A percentile compares a stretch with the other conserved stretches of the same genome.
These are phyloP conservation scores for Drosophila sechellia DNA, from an alignment of 1,140 invertebrate genomes.

Conservation along the genomic window DNA sequence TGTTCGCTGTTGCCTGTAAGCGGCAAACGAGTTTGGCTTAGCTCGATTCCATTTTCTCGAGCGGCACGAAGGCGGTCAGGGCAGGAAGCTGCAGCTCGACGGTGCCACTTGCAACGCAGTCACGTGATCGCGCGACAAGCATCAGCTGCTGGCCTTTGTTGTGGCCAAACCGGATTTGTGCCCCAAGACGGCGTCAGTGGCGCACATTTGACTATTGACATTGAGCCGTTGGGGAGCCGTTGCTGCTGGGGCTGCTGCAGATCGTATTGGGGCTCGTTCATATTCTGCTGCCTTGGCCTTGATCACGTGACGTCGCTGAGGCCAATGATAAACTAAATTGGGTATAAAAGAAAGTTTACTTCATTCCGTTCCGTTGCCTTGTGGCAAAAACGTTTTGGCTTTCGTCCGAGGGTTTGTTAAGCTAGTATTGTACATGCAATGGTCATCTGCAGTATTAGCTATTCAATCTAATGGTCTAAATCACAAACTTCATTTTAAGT, in stretches of 20 bases:
- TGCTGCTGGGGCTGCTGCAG: conserved; percentile 6
- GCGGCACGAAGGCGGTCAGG: conserved; percentile 1
- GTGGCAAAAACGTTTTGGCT: conserved; percentile 6
- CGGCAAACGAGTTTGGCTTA: conserved; percentile 56
- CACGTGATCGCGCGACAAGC: conserved; percentile 59
- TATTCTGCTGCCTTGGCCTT: neutral
- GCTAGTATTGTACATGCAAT: neutral
- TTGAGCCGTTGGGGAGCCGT: conserved; percentile 46
- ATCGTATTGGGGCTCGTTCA: neutral
- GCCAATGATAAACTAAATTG: conserved; percentile 43
- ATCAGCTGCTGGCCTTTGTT: conserved; percentile 52
- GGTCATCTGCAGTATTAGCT: neutral
- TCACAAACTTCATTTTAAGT: too few relatives aligned
- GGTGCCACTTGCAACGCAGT: conserved; percentile 62
- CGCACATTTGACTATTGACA: conserved; percentile 67
- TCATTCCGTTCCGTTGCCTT: conserved; percentile 7
- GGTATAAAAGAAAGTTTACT: conserved; percentile 15
- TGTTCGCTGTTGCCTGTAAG: conserved; percentile 13
- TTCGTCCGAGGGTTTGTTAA: too few relatives aligned
- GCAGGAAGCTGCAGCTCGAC: conserved; percentile 1
- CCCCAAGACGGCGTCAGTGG: conserved; percentile 27
- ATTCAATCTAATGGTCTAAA: neutral
- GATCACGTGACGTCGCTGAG: conserved; percentile 29
- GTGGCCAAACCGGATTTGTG: conserved; percentile 48
- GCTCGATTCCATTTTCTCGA: too few relatives aligned